Conservation (phyloP, 2,797 vertebrate species). For the Cichlasoma orientale region DNA sequence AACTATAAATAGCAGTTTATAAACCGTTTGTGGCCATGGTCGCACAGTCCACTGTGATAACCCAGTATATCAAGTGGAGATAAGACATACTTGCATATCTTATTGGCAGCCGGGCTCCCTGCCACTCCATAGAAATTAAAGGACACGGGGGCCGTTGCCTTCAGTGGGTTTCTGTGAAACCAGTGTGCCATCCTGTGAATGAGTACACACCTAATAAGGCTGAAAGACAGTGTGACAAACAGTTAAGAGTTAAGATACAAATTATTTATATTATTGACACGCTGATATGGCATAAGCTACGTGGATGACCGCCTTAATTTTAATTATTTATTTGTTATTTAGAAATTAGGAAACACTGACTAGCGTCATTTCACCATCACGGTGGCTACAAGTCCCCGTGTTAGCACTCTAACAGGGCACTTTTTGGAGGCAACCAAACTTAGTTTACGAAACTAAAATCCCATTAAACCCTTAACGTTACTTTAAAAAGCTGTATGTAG, state of each 20-base stretch:
- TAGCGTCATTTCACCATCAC: slow-evolving; percentile 15
- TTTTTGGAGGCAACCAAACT: not conserved
- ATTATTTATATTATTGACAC: not conserved
- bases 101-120: slow-evolving; percentile 88
- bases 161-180: slow-evolving; percentile 98
- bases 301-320: fast-evolving
- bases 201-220: slow-evolving; percentile 42
- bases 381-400: not conserved
- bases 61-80: not conserved
- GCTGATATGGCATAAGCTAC: too few species aligned
- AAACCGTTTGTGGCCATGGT: not conserved
- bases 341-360: not conserved
- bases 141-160: slow-evolving; percentile 93
- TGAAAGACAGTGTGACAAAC: not conserved
- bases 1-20: not conserved
- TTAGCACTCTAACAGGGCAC: not conserved
- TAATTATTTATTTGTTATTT: too few species aligned
- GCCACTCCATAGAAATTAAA: slow-evolving; percentile 95
- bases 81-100: slow-evolving; percentile 94
- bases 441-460: not conserved
- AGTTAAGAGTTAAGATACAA: not conserved
- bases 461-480: not conserved
- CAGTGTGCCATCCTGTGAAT: slow-evolving; percentile 90
- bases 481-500: fast-evolving
- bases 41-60: not conserved